These are phyloP conservation scores for Drosophila lutescens DNA, from an alignment of 2,888 invertebrate species.

Conservation along the genomic window DNA sequence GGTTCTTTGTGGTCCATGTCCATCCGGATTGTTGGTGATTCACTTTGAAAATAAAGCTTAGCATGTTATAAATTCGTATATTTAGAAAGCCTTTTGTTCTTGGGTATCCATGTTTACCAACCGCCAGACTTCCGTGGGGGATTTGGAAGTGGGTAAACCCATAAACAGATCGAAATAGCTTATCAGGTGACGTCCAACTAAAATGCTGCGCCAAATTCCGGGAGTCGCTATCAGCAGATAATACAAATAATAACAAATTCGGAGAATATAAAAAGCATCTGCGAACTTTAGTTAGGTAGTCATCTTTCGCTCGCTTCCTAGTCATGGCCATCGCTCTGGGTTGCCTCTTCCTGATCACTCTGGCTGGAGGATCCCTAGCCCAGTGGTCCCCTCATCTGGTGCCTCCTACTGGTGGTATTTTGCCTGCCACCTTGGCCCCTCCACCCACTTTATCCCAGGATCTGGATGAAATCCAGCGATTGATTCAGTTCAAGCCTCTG, in stretches of 20 bases:
- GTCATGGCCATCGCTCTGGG: conserved; percentile 47
- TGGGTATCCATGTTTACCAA: conserved; percentile 1
- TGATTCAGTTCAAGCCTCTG: conserved; percentile 69
- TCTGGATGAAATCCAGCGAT: conserved; percentile 60
- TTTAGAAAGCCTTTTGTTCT: conserved; percentile 13
- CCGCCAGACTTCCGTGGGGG: conserved; percentile 23
- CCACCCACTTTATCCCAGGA: conserved; percentile 61
- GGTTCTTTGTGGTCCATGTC: conserved; percentile 55
- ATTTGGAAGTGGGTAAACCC: conserved; percentile 13
- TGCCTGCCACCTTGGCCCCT: conserved; percentile 33
- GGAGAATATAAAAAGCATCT: conserved; percentile 9
- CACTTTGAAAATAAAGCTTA: conserved; percentile 67
- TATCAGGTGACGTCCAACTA: conserved; percentile 58
- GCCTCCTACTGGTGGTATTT: background rate
- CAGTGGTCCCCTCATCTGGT: conserved; percentile 15
- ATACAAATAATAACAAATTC: background rate
- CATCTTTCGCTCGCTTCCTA: conserved; percentile 5
- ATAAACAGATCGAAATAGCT: conserved; percentile 66
- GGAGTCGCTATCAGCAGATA: conserved; percentile 54
- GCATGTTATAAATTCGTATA: conserved; percentile 31
- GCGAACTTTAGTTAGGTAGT: conserved; percentile 1
- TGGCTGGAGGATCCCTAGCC: conserved; percentile 38
- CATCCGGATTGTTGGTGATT: conserved; percentile 63
- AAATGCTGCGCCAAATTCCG: conserved; percentile 62
- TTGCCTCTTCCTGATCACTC: conserved; percentile 47